Base-by-base conservation (phyloP, 2,113 vertebrate species). In the Mustela lutreola region DNA sequence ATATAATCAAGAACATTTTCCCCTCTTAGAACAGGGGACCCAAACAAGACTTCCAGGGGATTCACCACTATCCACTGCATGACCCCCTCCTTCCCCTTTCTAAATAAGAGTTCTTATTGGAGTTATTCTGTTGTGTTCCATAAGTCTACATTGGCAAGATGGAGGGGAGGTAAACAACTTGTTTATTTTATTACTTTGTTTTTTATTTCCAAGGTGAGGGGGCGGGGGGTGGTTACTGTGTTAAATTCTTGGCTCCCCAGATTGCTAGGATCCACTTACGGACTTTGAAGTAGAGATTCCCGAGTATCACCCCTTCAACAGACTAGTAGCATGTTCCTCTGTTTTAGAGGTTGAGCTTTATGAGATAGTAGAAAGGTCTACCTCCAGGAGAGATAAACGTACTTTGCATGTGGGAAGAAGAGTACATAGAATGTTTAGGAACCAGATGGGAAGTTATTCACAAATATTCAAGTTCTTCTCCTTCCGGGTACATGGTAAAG, bases 401-500 rank as follows among this genome's bases (percentile, higher is more conserved):
- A 28, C 22, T 19, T 60, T 45, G 9, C 18, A n/a, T 28, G 60
- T 85, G 58, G 45, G 26, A 89, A 78, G n/a, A 6, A 42, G 58
- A 58, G 22, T 78, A 18, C 45, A 39, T 1, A 8, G 78, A 60
- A 15, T 62, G 26, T 36, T 67, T 65, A 39, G 63, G 60, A 70
- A 70, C 71, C 63, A 94, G 85, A 91, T 73, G 78, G 80, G n/a
- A 94, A 45, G 36, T 58, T 33, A 21, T 87, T 96, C 80, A 60
- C 91, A 91, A 53, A 81, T 70, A 85, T 48, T 71, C 9, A 78
- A 48, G 48, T 67, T 78, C 45, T 62, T 89, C 63, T 90, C 50
- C 53, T 94, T 81, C 36, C 21, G 71, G 75, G 63, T 39, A 67
- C 28, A 21, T 62, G 42, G 26, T 42, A 53, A 88, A 60, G 42